These are phyloP conservation scores for Colistium nudipinnis DNA, from an alignment of 2,113 vertebrate genomes.

Conservation along the genomic window DNA sequence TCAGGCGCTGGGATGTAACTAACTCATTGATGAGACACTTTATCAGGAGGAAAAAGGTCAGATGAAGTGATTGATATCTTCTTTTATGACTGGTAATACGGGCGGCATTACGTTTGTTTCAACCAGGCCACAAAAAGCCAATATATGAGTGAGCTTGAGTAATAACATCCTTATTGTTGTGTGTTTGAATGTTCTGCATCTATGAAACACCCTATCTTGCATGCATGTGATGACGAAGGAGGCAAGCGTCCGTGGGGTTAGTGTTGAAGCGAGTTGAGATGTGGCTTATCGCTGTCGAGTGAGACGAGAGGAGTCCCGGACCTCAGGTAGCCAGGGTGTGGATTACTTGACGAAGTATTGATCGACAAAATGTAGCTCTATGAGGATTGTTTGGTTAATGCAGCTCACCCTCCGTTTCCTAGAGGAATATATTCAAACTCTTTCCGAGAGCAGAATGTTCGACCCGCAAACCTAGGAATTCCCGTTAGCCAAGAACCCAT, in stretches of 20 bases:
- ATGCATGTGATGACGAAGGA: constrained; percentile 20
- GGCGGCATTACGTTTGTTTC: constrained; percentile 75
- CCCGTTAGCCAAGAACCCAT: not conserved
- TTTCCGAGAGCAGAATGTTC: not conserved
- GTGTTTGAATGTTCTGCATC: constrained; percentile 65
- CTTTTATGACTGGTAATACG: constrained; percentile 73
- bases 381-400: constrained; percentile 41
- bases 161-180: constrained; percentile 67
- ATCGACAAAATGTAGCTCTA: constrained; percentile 37
- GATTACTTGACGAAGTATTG: constrained; percentile 64
- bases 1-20: constrained; percentile 51
- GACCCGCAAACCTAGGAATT: constrained; percentile 1
- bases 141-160: constrained; percentile 58
- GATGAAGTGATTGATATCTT: constrained; percentile 76
- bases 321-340: constrained; percentile 26
- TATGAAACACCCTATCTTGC: constrained; percentile 55
- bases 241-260: constrained; percentile 42
- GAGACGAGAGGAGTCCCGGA: constrained; percentile 17
- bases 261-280: constrained; percentile 38
- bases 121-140: constrained; percentile 63
- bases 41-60: constrained; percentile 72
- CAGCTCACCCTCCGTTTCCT: constrained; percentile 12
- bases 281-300: constrained; percentile 54
- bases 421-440: constrained; percentile 22
- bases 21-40: constrained; percentile 71